Conservation (phyloP, 2,888 invertebrate species). For the Phymatocera aterrima region DNA sequence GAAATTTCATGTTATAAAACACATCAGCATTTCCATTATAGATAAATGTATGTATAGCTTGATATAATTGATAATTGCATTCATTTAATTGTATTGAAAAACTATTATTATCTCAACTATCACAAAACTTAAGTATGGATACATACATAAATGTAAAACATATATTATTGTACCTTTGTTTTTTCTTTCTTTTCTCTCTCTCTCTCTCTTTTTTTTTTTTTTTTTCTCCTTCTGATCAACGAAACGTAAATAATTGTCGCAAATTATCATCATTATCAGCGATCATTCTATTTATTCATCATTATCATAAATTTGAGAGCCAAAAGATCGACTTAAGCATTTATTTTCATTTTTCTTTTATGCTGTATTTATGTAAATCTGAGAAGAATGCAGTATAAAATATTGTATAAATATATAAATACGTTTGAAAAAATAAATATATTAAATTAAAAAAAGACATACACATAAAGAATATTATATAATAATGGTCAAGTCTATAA, state of each 20-base stretch:
- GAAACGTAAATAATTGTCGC: background rate
- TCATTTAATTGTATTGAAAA: slow-evolving; percentile 4
- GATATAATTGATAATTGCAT: background rate
- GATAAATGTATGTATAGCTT: background rate
- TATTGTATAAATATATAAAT: slow-evolving; percentile 74
- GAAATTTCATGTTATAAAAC: background rate
- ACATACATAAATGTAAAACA: background rate
- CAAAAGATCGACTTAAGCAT: slow-evolving; percentile 72
- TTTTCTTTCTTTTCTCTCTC: background rate
- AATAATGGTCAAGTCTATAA: slow-evolving; percentile 70
- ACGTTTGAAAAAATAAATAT: slow-evolving; percentile 74
- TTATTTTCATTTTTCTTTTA: slow-evolving; percentile 40
- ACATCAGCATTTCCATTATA: background rate
- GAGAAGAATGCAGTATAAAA: slow-evolving; percentile 72
- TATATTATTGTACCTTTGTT: background rate
- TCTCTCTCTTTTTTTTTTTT: background rate
- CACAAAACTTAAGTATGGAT: slow-evolving; percentile 35
- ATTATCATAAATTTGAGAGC: slow-evolving; percentile 65
- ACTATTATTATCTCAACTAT: slow-evolving; percentile 14
- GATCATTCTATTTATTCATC: background rate
- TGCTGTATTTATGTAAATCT: slow-evolving; percentile 53
- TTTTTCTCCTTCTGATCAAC: background rate
- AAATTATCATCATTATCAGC: background rate
- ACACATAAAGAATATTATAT: slow-evolving; percentile 69
- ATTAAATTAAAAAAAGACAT: slow-evolving; percentile 73